Evolutionary conservation across 2,797 vertebrate genomes (phyloP), one percentile per base, ranked within the genome.

Genomic region (Sebastes oblongus): DNA sequence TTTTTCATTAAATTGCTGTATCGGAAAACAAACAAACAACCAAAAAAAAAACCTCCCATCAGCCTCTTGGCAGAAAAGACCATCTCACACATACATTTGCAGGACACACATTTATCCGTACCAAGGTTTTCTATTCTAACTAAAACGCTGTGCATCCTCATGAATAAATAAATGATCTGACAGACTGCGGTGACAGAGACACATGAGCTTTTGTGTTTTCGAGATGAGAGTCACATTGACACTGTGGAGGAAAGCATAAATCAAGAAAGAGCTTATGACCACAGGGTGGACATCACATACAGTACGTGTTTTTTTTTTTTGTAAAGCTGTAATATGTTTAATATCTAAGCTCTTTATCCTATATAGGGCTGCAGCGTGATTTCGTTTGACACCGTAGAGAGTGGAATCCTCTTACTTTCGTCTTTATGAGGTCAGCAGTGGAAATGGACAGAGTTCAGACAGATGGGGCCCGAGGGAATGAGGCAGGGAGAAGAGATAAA

Each of bases 301-400:
- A 80, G 72, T 9, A 39, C 71, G 25, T 61, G 11, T 46, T 25
- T 39, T 59, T 59, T 59, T 59, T 80, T 80, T 78, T 77, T 71
- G 29, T 13, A 1, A 86, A 81, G 75, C 87, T 74, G 74, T 89
- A 91, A 91, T 86, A 81, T 90, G 87, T 93, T 94, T 92, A 92
- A 94, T 92, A 93, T 91, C 78, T 90, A 94, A 94, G 94, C 94
- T 93, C 91, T 93, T 95, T 92, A 94, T 93, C 90, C 91, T 91
- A 86, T 88, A 90, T 88, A 80, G 77, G 88, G 86, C 88, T 78
- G 79, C 87, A 60, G 91, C 64, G 20, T 89, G 92, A 92, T 93
- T 92, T 86, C 76, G 89, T 92, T 88, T 89, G 90, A 94, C 93
- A 92, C 90, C 54, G 85, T 61, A 62, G 86, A 92, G 82, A 90